Conservation (phyloP, 2,888 invertebrate species). For the Hipparchia sbordonii region DNA sequence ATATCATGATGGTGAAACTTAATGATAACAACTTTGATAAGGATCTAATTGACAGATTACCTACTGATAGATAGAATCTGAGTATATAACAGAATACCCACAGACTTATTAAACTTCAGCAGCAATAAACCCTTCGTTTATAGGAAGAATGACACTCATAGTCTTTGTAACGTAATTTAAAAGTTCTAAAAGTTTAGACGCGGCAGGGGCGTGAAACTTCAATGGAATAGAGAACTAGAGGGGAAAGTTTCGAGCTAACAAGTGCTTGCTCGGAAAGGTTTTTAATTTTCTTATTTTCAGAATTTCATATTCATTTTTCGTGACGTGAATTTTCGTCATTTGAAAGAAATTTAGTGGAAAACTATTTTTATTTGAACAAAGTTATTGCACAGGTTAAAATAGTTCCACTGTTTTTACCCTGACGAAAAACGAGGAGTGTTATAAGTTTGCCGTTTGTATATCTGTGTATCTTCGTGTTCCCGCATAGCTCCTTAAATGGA, state of each 20-base stretch:
- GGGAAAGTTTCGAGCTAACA: not conserved
- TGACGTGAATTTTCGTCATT: not conserved
- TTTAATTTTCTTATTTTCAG: slow-evolving; percentile 9
- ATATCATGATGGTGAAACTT: too few relatives aligned
- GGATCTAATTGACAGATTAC: too few relatives aligned
- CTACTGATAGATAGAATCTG: too few relatives aligned
- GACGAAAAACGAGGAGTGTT: too few relatives aligned
- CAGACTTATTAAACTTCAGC: not conserved
- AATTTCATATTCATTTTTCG: slow-evolving; percentile 9
- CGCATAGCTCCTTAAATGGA: too few relatives aligned
- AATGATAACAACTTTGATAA: too few relatives aligned
- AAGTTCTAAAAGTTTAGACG: slow-evolving; percentile 6
- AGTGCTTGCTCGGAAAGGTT: not conserved
- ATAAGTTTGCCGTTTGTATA: too few relatives aligned
- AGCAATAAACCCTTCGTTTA: not conserved
- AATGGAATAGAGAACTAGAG: slow-evolving; percentile 8
- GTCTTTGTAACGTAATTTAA: slow-evolving; percentile 17
- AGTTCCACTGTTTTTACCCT: too few relatives aligned
- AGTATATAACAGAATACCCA: too few relatives aligned
- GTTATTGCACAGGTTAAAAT: not conserved
- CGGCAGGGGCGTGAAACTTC: not conserved
- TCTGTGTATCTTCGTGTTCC: too few relatives aligned
- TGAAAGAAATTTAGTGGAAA: not conserved
- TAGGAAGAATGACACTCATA: slow-evolving; percentile 5
- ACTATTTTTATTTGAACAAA: not conserved